Evolutionary conservation across 2,797 vertebrate species (phyloP).

Genomic region (Rhynchonycteris naso): DNA sequence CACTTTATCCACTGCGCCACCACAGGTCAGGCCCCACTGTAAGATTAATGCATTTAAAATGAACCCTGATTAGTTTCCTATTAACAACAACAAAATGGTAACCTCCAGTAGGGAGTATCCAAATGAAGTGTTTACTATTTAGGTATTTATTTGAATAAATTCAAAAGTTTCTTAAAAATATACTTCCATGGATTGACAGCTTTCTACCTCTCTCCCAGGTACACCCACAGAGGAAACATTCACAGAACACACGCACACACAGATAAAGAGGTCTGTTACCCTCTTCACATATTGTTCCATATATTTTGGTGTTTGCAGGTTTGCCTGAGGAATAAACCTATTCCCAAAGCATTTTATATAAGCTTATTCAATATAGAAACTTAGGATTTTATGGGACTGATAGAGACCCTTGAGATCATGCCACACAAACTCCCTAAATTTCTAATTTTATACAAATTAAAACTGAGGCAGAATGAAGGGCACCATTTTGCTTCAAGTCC

Average conservation of each 20-base stretch:
- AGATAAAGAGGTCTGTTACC: background rate
- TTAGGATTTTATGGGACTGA: background rate
- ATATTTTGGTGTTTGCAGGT: background rate
- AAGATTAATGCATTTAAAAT: conserved; percentile 43
- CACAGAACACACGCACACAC: background rate
- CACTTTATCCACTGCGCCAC: too few relatives aligned
- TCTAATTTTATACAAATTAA: background rate
- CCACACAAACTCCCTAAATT: background rate
- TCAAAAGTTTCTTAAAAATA: conserved; percentile 18
- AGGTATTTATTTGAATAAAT: conserved; percentile 24
- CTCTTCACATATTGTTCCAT: background rate
- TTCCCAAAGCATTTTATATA: background rate
- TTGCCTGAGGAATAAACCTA: background rate
- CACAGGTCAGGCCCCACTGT: background rate
- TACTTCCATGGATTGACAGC: background rate
- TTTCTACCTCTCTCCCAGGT: background rate
- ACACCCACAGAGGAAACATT: background rate
- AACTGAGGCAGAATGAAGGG: background rate
- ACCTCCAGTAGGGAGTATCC: background rate
- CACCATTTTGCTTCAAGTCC: background rate
- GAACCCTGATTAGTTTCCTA: conserved; percentile 30
- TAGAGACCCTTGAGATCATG: background rate
- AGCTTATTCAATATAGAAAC: background rate
- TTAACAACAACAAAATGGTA: conserved; percentile 13
- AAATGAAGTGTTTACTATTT: background rate